A percentile compares a stretch with the other conserved stretches of the same genome.
Conservation (phyloP, 1,140 invertebrate species). For the Drosophila malerkotliana region DNA sequence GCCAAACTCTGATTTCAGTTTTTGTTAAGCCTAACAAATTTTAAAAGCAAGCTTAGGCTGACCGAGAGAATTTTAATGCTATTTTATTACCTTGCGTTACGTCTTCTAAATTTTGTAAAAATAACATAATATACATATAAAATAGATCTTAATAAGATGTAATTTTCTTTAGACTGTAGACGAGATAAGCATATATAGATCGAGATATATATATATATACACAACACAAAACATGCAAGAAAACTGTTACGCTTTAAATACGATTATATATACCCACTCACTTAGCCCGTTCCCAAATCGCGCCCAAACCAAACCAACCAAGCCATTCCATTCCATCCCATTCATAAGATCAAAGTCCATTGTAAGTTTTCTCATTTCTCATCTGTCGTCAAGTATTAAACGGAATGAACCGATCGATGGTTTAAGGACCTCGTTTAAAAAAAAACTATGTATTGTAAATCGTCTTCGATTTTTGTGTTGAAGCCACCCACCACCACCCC, state of each 20-base stretch:
- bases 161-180: slow-evolving; percentile 62
- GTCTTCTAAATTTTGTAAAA: slow-evolving; percentile 61
- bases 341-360: slow-evolving; percentile 29
- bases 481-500: slow-evolving; percentile 1
- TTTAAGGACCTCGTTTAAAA: slow-evolving; percentile 51
- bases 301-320: slow-evolving; percentile 7
- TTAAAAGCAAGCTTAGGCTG: slow-evolving; percentile 54
- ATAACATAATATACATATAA: slow-evolving; percentile 43
- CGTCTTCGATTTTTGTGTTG: slow-evolving; percentile 54
- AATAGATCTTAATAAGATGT: slow-evolving; percentile 65
- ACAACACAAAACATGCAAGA: slow-evolving; percentile 67
- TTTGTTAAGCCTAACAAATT: slow-evolving; percentile 61
- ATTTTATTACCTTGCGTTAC: slow-evolving; percentile 53
- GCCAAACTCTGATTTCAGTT: slow-evolving; percentile 30
- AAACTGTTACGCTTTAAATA: slow-evolving; percentile 79
- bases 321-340: slow-evolving; percentile 36
- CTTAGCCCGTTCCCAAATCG: slow-evolving; percentile 37
- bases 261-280: slow-evolving; percentile 50
- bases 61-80: slow-evolving; percentile 29
- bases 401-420: slow-evolving; percentile 39
- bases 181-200: slow-evolving; percentile 33
- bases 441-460: slow-evolving; percentile 50
- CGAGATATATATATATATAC: slow-evolving; percentile 23
- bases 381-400: slow-evolving; percentile 77
- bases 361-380: slow-evolving; percentile 73